phyloP scores from a whole-genome alignment of 2,113 vertebrate genomes.

The Emydura subglobosa region DNA sequence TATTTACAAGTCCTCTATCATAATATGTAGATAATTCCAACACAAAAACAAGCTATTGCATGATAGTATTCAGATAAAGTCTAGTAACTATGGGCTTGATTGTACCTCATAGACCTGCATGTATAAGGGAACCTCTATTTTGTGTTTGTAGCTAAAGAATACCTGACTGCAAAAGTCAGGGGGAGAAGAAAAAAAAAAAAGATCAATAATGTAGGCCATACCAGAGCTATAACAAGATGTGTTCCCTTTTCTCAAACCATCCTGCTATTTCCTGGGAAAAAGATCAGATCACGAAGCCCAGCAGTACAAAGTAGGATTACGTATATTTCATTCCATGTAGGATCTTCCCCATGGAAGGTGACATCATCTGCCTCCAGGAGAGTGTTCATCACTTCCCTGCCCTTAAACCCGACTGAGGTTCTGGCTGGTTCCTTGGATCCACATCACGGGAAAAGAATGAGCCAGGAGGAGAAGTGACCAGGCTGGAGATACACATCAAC shows the following conservation, averaged over 20 bases:
- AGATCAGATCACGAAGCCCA: not conserved
- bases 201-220: not conserved
- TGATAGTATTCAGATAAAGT: not conserved
- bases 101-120: not conserved
- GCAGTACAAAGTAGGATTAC: not conserved
- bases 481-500: not conserved
- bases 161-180: not conserved
- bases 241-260: not conserved
- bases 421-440: not conserved
- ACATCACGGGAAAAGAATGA: not conserved
- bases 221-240: not conserved
- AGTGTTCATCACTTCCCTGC: not conserved
- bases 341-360: not conserved
- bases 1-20: not conserved
- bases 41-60: not conserved
- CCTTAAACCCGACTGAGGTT: not conserved
- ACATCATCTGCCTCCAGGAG: not conserved
- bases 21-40: not conserved
- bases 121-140: not conserved
- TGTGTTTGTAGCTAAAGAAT: not conserved
- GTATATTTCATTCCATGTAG: not conserved
- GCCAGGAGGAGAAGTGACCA: not conserved
- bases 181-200: not conserved
- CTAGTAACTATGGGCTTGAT: not conserved
- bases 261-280: not conserved